Percentiles rank a stretch among this genome's conserved stretches.
phyloP scores from a whole-genome alignment of 2,888 invertebrate species.

The Malthinus flaveolus region DNA sequence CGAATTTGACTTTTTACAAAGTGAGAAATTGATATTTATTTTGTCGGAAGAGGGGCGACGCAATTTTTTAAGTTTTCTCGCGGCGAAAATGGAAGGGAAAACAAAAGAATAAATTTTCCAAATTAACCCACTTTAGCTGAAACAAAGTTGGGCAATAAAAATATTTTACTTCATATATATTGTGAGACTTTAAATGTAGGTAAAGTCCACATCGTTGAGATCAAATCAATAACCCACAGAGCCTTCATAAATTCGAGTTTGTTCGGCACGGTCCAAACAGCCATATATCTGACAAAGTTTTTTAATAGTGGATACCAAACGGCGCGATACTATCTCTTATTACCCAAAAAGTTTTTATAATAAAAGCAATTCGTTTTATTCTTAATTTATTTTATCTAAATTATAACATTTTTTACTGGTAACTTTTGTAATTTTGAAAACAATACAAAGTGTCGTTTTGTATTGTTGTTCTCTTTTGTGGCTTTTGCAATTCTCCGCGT shows the following conservation, averaged over 20 bases:
- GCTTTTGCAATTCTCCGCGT: too few relatives aligned
- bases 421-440: too few relatives aligned
- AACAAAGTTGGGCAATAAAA: constrained; percentile 22
- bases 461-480: too few relatives aligned
- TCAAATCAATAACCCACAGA: constrained; percentile 48
- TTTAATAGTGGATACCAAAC: constrained; percentile 48
- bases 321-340: constrained; percentile 41
- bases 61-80: too few relatives aligned
- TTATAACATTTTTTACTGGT: too few relatives aligned
- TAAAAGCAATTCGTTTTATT: constrained; percentile 40
- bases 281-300: constrained; percentile 48
- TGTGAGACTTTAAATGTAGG: constrained; percentile 37
- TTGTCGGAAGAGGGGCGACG: background rate
- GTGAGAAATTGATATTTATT: constrained; percentile 3
- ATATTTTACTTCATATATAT: constrained; percentile 30
- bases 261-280: constrained; percentile 40
- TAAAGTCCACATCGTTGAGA: constrained; percentile 41
- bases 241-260: constrained; percentile 45
- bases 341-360: constrained; percentile 44
- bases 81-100: constrained; percentile 12
- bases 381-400: constrained; percentile 13
- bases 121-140: constrained; percentile 23
- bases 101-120: constrained; percentile 36
- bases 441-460: too few relatives aligned
- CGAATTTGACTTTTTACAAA: background rate